Conservation (phyloP, 2,113 vertebrate species). For the Oryzias javanicus region DNA sequence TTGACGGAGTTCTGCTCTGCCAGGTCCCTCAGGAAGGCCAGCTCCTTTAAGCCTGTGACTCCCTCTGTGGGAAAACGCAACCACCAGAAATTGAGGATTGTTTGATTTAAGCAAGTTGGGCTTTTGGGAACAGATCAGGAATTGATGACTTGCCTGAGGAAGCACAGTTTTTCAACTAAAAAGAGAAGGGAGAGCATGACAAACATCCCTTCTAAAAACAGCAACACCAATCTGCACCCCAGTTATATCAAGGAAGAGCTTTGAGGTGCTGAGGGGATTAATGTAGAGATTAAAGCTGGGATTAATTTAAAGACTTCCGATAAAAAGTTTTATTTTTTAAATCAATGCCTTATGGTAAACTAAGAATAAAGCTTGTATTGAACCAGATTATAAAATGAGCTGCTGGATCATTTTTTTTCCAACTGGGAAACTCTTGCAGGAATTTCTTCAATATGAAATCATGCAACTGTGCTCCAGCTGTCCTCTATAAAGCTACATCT, state of each 20-base stretch:
- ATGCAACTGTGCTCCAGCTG: slow-evolving; percentile 22
- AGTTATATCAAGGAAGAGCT: slow-evolving; percentile 7
- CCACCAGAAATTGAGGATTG: not conserved
- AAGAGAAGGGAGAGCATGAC: slow-evolving; percentile 25
- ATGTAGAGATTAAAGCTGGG: not conserved
- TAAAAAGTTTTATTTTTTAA: slow-evolving; percentile 4
- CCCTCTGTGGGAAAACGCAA: slow-evolving; percentile 78
- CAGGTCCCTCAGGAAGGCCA: slow-evolving; percentile 94
- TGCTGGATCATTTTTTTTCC: not conserved
- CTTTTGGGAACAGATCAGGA: slow-evolving; percentile 18
- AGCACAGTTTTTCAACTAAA: slow-evolving; percentile 13
- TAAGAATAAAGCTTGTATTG: not conserved
- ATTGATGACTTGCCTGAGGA: slow-evolving; percentile 11
- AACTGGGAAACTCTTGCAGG: slow-evolving; percentile 8
- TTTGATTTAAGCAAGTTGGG: slow-evolving; percentile 7
- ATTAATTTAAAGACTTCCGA: slow-evolving; percentile 2
- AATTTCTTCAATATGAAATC: slow-evolving; percentile 13
- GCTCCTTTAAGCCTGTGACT: slow-evolving; percentile 92
- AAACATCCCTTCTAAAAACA: slow-evolving; percentile 12
- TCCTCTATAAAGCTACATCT: slow-evolving; percentile 23
- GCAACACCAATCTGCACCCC: not conserved
- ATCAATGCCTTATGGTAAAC: not conserved
- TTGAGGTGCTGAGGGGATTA: slow-evolving; percentile 7
- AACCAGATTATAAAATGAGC: slow-evolving; percentile 11
- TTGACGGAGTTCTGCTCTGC: slow-evolving; percentile 94